Evolutionary conservation across 2,888 invertebrate genomes (phyloP).

Genomic region (Sussaba pulchella): DNA sequence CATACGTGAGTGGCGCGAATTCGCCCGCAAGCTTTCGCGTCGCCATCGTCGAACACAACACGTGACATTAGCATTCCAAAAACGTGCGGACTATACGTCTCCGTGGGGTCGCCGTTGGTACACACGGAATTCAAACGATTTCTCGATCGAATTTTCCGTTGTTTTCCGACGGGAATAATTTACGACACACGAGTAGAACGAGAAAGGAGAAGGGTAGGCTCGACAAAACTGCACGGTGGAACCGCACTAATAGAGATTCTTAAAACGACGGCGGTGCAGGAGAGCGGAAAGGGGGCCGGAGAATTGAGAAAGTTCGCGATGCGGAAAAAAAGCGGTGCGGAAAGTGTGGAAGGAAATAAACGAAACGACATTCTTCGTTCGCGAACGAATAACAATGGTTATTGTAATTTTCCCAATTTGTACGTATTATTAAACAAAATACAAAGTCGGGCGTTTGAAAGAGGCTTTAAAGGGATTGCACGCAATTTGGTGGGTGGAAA

Average conservation of each 20-base stretch:
- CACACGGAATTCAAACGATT: conserved; percentile 80
- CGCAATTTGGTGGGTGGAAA: too few species aligned
- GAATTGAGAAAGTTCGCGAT: conserved; percentile 20
- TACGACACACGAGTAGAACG: conserved; percentile 69
- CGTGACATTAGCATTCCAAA: conserved; percentile 81
- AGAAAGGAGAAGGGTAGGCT: conserved; percentile 37
- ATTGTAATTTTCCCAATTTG: not conserved
- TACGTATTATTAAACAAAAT: not conserved
- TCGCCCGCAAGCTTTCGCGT: conserved; percentile 17
- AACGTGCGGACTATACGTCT: conserved; percentile 81
- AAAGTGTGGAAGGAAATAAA: conserved; percentile 17
- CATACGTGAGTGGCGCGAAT: conserved; percentile 48
- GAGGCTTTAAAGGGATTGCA: too few species aligned
- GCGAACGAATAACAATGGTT: not conserved
- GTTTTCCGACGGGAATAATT: conserved; percentile 75
- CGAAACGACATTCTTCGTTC: not conserved
- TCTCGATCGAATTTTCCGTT: conserved; percentile 81
- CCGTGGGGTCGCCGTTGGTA: conserved; percentile 27
- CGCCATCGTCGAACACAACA: conserved; percentile 50
- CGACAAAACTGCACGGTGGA: conserved; percentile 34
- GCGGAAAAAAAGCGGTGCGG: conserved; percentile 23
- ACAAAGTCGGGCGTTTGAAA: too few species aligned
- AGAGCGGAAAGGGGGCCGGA: too few species aligned
- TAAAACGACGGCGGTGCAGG: too few species aligned
- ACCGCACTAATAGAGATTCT: conserved; percentile 63